Evolutionary conservation across 2,888 invertebrate genomes (phyloP), one percentile per base, ranked within the genome.

Genomic region (Rhingia rostrata): DNA sequence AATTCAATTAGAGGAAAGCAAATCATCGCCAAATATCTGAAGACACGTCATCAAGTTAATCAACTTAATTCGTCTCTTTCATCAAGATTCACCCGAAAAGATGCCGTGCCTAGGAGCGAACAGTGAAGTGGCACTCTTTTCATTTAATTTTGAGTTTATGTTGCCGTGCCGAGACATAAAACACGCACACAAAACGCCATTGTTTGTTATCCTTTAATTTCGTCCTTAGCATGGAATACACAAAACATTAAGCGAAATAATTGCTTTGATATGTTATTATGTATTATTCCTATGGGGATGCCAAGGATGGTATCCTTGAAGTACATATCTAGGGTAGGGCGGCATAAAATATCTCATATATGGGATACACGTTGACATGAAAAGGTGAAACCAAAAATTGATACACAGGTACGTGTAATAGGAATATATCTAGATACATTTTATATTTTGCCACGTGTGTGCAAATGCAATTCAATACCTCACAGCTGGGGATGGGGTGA

Each of bases 11-110:
- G 10, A 56, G n/a, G 14, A 32, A 64, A 32, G 47, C 12, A 72
- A 53, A 53, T 10, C 37, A 41, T 14, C 33, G 14, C 22, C 12
- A 39, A 73, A 69, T 45, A 37, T 56, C 45, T 37, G 32, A 58
- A 69, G 37, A 73, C 45, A 63, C 39, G 54, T 32, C 54, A 39
- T 32, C 9, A 64, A 54, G 54, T 73, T 73, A 73, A 64, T 64
- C 73, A 64, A 73, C 47, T 73, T 64, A 64, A 56, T 54, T 73
- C 43, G 30, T 22, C 47, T 63, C 47, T 33, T 14, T 47, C 22
- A 33, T 30, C 33, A 64, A 56, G 63, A 56, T 73, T 51, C n/a
- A 14, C 35, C 35, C 22, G 61, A 63, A 53, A 43, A 37, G 53
- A 63, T 72, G 43, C 12, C 43, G 53, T 64, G 41, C 14, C 35